Percentiles rank a stretch among this genome's conserved stretches.
These are phyloP conservation scores for Oryzias dopingdopingensis DNA, from an alignment of 2,797 vertebrate genomes.

Conservation along the genomic window DNA sequence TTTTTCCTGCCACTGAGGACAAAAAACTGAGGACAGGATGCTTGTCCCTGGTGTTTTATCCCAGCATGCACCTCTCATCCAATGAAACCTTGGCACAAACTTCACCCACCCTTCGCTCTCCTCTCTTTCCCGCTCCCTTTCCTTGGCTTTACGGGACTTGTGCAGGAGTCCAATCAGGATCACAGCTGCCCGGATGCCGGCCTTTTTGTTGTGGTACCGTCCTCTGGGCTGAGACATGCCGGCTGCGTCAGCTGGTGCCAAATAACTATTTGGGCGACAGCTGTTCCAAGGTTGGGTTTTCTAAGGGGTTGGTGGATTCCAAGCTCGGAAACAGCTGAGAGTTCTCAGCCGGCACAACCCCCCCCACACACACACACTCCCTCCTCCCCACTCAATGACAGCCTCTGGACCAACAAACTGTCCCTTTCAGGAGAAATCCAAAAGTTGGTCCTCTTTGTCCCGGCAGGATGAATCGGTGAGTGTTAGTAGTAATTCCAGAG, in stretches of 20 bases:
- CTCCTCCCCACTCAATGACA: background rate
- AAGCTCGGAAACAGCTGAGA: conserved; percentile 29
- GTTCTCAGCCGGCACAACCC: conserved; percentile 18
- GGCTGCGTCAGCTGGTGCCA: conserved; percentile 53
- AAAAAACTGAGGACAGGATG: conserved; percentile 22
- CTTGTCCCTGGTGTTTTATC: conserved; percentile 1
- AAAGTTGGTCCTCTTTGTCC: conserved; percentile 27
- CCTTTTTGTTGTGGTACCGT: conserved; percentile 86
- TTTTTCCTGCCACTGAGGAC: conserved; percentile 26
- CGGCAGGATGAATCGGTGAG: conserved; percentile 14
- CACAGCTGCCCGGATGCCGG: conserved; percentile 91
- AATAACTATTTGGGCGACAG: conserved; percentile 55
- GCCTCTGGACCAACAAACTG: conserved; percentile 1
- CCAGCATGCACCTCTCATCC: conserved; percentile 8
- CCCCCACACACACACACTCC: too few species aligned
- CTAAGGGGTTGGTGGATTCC: conserved; percentile 58
- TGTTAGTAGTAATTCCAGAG: conserved; percentile 51
- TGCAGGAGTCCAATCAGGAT: conserved; percentile 95
- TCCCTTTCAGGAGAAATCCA: conserved; percentile 25
- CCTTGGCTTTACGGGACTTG: conserved; percentile 86
- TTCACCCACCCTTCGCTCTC: conserved; percentile 73
- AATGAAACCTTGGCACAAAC: conserved; percentile 23
- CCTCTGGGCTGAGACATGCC: conserved; percentile 80
- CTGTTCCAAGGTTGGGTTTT: conserved; percentile 59
- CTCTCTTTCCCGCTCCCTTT: conserved; percentile 68